Evolutionary conservation across 2,113 vertebrate genomes (phyloP).

Genomic region (Anolis sagrei): DNA sequence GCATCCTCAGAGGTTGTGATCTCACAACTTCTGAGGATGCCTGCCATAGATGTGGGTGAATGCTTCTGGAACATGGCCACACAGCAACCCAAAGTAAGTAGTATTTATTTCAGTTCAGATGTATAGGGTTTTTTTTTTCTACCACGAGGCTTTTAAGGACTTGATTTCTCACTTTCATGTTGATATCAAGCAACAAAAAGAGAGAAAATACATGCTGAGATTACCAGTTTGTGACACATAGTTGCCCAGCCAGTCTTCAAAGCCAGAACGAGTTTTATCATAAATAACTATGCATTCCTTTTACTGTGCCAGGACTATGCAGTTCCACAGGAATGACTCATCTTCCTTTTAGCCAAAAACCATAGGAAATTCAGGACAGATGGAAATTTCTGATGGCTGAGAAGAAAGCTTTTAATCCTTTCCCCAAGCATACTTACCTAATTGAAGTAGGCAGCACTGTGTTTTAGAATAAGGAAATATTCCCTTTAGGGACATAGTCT

Average conservation of each 20-base stretch:
- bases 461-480: too few relatives aligned
- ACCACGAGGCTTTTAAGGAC: background rate
- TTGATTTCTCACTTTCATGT: background rate
- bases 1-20: too few relatives aligned
- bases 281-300: background rate
- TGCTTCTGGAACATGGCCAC: too few relatives aligned
- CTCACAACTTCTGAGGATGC: too few relatives aligned
- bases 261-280: background rate
- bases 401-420: background rate
- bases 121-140: background rate
- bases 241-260: background rate
- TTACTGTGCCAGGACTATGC: background rate
- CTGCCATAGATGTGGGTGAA: too few relatives aligned
- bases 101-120: background rate
- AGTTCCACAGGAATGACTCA: constrained; percentile 19
- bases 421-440: background rate
- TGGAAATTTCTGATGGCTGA: background rate
- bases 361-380: background rate
- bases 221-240: too few relatives aligned
- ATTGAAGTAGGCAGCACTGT: background rate
- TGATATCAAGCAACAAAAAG: background rate
- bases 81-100: background rate
- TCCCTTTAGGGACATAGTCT: background rate
- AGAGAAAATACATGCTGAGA: too few relatives aligned
- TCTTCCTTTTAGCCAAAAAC: background rate